A percentile compares a stretch with the other conserved stretches of the same genome.
phyloP scores from a whole-genome alignment of 2,888 invertebrate genomes.

The Acrocera orbiculus region DNA sequence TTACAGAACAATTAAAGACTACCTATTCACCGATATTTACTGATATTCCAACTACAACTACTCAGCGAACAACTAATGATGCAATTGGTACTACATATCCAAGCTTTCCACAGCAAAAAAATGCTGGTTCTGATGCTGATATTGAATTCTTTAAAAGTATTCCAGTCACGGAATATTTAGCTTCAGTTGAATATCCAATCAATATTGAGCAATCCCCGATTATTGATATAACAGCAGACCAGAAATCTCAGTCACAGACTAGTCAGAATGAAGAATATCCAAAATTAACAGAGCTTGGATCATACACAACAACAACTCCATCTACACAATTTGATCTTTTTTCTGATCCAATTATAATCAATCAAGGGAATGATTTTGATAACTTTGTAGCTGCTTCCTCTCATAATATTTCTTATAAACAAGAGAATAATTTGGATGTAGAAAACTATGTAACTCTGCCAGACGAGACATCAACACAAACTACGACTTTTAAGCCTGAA shows the following conservation, averaged over 20 bases:
- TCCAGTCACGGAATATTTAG: slow-evolving; percentile 47
- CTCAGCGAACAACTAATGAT: slow-evolving; percentile 4
- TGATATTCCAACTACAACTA: slow-evolving; percentile 16
- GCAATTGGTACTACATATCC: slow-evolving; percentile 2
- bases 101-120: no score
- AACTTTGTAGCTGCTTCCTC: slow-evolving; percentile 34
- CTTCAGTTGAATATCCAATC: slow-evolving; percentile 54
- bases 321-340: slow-evolving; percentile 7
- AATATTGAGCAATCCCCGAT: slow-evolving; percentile 41
- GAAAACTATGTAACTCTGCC: no score
- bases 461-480: no score
- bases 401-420: slow-evolving; percentile 12
- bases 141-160: slow-evolving; percentile 45
- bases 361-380: slow-evolving; percentile 29
- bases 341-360: slow-evolving; percentile 28
- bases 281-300: not conserved
- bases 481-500: no score
- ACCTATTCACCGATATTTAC: slow-evolving; percentile 13
- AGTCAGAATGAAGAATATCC: slow-evolving; percentile 7
- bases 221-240: slow-evolving; percentile 35
- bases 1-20: slow-evolving; percentile 15
- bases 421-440: no score
- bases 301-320: not conserved
- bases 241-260: slow-evolving; percentile 11
- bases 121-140: slow-evolving; percentile 19